Evolutionary conservation across 1,140 invertebrate species (phyloP).

Genomic region (Diabrotica virgifera): DNA sequence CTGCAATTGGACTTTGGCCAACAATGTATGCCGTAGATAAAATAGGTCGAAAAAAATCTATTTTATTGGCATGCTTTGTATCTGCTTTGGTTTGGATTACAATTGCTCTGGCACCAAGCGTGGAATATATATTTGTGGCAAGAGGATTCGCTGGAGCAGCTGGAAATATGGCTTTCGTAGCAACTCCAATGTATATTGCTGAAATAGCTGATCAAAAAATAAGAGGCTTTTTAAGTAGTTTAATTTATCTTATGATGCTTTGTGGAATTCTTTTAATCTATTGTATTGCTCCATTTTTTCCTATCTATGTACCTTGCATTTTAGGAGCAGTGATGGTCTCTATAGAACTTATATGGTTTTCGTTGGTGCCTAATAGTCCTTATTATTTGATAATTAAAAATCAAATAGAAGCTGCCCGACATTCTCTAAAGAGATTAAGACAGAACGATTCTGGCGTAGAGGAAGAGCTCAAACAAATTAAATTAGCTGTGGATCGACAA

Average conservation of each 20-base stretch:
- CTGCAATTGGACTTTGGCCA: slow-evolving; percentile 58
- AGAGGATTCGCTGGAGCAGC: slow-evolving; percentile 40
- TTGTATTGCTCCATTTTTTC: slow-evolving; percentile 31
- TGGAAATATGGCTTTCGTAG: slow-evolving; percentile 40
- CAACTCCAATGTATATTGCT: slow-evolving; percentile 41
- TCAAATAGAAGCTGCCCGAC: slow-evolving; percentile 50
- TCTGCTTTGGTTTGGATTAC: slow-evolving; percentile 60
- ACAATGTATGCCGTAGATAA: slow-evolving; percentile 56
- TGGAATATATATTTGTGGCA: slow-evolving; percentile 45
- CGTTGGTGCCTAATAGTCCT: slow-evolving; percentile 33
- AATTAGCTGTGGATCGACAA: no score
- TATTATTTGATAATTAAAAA: slow-evolving; percentile 28
- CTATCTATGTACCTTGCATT: slow-evolving; percentile 29
- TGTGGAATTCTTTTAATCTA: slow-evolving; percentile 37
- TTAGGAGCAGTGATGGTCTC: slow-evolving; percentile 24
- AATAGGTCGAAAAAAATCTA: slow-evolving; percentile 61
- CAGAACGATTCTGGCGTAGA: no score
- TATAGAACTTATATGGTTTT: slow-evolving; percentile 13
- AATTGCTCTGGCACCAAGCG: slow-evolving; percentile 34
- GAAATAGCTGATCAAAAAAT: no score
- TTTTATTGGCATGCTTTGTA: slow-evolving; percentile 56
- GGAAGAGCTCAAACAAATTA: no score
- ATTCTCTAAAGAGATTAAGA: slow-evolving; percentile 47
- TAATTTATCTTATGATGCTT: slow-evolving; percentile 40
- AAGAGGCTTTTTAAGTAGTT: slow-evolving; percentile 36